Percentiles rank a stretch among this genome's conserved stretches.
These are phyloP conservation scores for Caradrina clavipalpis DNA, from an alignment of 2,888 invertebrate genomes.

Conservation along the genomic window DNA sequence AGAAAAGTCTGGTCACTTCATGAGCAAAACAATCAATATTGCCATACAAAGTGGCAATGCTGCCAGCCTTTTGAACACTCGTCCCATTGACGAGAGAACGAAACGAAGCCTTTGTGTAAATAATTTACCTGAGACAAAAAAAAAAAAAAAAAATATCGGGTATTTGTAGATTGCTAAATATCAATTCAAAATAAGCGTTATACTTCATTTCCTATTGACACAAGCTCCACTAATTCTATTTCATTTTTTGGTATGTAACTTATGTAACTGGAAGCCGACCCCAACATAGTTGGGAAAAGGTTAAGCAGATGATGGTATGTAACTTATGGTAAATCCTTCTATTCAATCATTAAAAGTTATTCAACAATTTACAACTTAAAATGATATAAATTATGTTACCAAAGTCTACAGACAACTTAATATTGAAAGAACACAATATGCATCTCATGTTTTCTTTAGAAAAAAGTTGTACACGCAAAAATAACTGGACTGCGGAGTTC, in stretches of 20 bases:
- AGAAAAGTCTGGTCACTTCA: too few species aligned
- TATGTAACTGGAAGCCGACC: too few species aligned
- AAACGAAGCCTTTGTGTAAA: too few species aligned
- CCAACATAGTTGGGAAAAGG: too few species aligned
- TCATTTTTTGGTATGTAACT: background rate
- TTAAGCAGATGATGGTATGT: too few species aligned
- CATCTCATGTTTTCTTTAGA: conserved; percentile 33
- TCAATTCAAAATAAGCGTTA: conserved; percentile 2
- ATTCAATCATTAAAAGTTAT: background rate
- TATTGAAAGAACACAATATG: conserved; percentile 21
- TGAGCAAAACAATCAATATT: too few species aligned
- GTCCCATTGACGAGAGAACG: too few species aligned
- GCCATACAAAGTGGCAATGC: too few species aligned
- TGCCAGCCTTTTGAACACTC: too few species aligned
- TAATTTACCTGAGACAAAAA: too few species aligned
- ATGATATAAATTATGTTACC: background rate
- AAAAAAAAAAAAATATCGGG: too few species aligned
- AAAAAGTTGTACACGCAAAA: conserved; percentile 24
- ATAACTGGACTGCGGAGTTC: conserved; percentile 45
- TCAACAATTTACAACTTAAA: background rate
- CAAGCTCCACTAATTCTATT: background rate
- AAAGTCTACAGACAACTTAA: conserved; percentile 2
- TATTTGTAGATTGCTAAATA: conserved; percentile 10
- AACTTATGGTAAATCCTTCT: background rate
- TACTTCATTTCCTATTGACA: conserved; percentile 4